These are phyloP conservation scores for Bombus balteatus DNA, from an alignment of 1,140 invertebrate genomes.

Conservation along the genomic window DNA sequence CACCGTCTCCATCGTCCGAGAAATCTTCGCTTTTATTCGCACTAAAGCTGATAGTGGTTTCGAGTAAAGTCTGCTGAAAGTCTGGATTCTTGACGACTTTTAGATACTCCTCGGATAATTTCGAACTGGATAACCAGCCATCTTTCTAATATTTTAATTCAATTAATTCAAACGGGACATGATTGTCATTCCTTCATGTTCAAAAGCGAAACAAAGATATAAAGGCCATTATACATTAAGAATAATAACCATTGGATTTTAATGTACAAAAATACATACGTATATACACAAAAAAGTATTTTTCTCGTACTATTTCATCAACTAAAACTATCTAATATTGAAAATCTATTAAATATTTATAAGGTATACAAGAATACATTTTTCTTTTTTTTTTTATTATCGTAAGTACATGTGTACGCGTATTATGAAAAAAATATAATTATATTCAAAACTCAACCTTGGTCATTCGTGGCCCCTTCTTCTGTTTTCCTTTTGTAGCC, in stretches of 20 bases:
- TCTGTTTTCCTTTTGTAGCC: slow-evolving; percentile 58
- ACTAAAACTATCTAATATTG: background rate
- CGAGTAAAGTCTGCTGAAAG: background rate
- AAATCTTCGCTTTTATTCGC: slow-evolving; percentile 74
- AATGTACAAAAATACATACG: no score
- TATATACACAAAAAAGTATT: background rate
- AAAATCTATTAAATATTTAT: background rate
- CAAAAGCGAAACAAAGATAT: background rate
- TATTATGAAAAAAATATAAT: background rate
- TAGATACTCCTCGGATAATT: background rate
- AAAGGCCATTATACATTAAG: background rate
- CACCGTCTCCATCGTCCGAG: slow-evolving; percentile 70
- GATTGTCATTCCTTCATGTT: background rate
- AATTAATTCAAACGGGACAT: background rate
- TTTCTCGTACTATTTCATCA: background rate
- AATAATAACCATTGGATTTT: background rate
- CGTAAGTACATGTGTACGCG: background rate
- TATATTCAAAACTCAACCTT: slow-evolving; percentile 68
- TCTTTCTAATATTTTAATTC: background rate
- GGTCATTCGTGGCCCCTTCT: slow-evolving; percentile 67
- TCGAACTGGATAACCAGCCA: no score
- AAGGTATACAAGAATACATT: background rate
- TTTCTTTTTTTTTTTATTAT: background rate
- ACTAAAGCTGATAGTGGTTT: slow-evolving; percentile 4
- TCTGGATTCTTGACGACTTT: background rate